Evolutionary conservation across 2,888 invertebrate species (phyloP).

Genomic region (Leptopilina syphax): DNA sequence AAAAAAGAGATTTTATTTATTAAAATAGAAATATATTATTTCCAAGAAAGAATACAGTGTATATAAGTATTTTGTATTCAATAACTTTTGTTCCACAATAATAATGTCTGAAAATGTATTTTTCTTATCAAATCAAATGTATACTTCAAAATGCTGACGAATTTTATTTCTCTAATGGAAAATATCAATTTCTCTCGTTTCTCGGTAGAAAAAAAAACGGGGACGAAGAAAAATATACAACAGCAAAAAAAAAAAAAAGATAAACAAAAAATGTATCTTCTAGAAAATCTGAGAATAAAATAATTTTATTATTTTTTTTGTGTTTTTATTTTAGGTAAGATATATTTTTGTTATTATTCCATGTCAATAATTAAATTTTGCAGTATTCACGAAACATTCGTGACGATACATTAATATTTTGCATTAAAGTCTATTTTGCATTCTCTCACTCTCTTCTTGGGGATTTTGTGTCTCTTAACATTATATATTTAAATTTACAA

Average conservation of each 20-base stretch:
- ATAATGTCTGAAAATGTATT: neutral
- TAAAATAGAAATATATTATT: neutral
- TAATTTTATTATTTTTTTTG: no score
- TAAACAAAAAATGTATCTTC: no score
- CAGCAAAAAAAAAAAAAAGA: no score
- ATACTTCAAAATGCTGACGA: neutral
- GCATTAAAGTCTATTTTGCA: no score
- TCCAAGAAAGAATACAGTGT: neutral
- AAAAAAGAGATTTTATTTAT: neutral
- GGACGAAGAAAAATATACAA: neutral
- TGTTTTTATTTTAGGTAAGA: no score
- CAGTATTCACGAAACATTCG: no score
- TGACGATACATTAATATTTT: no score
- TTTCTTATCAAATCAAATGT: neutral
- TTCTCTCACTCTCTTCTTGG: no score
- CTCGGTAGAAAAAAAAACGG: neutral
- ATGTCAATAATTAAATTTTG: neutral
- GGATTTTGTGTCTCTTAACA: neutral
- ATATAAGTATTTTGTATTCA: neutral
- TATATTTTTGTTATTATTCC: no score
- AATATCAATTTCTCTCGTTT: neutral
- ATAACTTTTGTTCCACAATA: neutral
- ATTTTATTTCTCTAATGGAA: neutral
- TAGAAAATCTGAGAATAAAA: no score
- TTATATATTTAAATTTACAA: slow-evolving; percentile 6